Conservation (phyloP, 2,113 vertebrate genomes). For the Pteruthius melanotis region DNA sequence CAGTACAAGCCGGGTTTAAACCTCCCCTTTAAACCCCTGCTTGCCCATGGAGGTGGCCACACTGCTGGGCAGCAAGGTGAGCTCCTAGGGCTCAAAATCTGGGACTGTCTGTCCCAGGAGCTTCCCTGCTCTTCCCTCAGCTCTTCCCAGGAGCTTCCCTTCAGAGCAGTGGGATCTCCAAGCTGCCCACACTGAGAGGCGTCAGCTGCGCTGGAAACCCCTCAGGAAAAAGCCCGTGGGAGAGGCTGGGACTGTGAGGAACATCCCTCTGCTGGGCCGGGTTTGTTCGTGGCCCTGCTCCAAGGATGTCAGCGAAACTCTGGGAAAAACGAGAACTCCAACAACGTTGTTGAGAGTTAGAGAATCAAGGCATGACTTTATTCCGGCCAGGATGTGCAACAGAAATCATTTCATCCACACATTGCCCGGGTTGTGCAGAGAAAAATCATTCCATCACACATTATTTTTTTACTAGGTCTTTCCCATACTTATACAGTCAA, state of each 20-base stretch:
- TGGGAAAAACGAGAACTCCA: background rate
- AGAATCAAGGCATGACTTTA: background rate
- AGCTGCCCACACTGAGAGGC: background rate
- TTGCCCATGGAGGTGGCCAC: accelerated
- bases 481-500: background rate
- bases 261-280: background rate
- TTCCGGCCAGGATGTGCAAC: background rate
- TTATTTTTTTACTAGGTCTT: background rate
- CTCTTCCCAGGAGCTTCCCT: background rate
- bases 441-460: background rate
- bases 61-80: background rate
- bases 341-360: background rate
- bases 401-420: background rate
- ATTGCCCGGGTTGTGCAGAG: background rate
- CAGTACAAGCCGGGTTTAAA: background rate
- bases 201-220: background rate
- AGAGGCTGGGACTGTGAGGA: background rate
- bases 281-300: accelerated
- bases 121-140: background rate
- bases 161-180: background rate
- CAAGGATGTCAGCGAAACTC: background rate
- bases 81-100: background rate
- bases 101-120: background rate
- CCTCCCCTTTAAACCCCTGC: background rate
- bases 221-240: background rate